These are phyloP conservation scores for Mionectes macconnelli DNA, from an alignment of 2,113 vertebrate species.

Conservation along the genomic window DNA sequence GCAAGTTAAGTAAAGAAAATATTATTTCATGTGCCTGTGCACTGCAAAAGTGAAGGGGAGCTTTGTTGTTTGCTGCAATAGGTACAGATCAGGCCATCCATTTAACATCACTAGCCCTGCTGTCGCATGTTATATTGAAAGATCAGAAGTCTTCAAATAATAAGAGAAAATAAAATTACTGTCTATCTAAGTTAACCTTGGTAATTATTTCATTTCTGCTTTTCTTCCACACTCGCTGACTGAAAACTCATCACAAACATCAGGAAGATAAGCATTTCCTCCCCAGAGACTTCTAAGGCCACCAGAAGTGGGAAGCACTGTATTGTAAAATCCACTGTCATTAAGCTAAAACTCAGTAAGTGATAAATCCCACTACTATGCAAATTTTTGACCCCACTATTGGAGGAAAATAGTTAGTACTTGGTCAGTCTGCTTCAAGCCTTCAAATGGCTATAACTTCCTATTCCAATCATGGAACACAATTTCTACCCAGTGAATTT, in stretches of 20 bases:
- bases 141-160: not conserved
- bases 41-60: not conserved
- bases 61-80: not conserved
- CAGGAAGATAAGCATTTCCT: not conserved
- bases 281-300: not conserved
- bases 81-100: not conserved
- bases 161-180: not conserved
- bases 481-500: not conserved
- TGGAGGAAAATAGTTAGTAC: not conserved
- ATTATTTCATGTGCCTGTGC: not conserved
- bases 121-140: not conserved
- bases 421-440: not conserved
- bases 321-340: not conserved
- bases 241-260: not conserved
- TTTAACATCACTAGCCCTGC: not conserved
- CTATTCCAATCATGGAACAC: not conserved
- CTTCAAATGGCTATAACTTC: not conserved
- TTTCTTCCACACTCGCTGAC: not conserved
- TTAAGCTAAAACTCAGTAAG: not conserved
- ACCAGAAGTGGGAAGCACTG: not conserved
- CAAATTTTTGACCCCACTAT: not conserved
- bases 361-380: not conserved
- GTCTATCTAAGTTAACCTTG: not conserved
- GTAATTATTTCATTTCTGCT: not conserved
- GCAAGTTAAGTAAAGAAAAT: not conserved